These are phyloP conservation scores for Tangara arthus DNA, from an alignment of 2,797 vertebrate genomes.

Conservation along the genomic window DNA sequence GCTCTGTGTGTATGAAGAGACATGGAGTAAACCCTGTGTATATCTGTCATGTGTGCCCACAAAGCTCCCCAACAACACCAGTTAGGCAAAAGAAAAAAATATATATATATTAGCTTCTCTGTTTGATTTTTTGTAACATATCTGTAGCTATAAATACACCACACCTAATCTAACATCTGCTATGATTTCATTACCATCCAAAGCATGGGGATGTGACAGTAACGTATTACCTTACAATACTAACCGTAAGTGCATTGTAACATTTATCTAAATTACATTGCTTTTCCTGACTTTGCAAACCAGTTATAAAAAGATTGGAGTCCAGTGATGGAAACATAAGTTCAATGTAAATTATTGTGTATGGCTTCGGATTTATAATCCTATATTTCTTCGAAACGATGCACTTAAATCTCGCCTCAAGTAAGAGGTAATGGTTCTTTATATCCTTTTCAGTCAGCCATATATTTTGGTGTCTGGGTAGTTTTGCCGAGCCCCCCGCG, in stretches of 20 bases:
- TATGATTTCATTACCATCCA: conserved; percentile 68
- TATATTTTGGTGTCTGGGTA: conserved; percentile 5
- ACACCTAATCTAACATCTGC: conserved; percentile 66
- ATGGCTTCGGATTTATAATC: conserved; percentile 37
- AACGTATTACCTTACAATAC: conserved; percentile 65
- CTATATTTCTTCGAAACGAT: conserved; percentile 55
- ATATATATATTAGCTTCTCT: background rate
- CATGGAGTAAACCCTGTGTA: background rate
- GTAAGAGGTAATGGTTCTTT: conserved; percentile 57
- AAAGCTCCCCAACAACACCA: conserved; percentile 5
- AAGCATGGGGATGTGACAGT: conserved; percentile 67
- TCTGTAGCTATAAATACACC: conserved; percentile 48
- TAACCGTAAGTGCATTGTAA: conserved; percentile 55
- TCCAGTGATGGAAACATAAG: conserved; percentile 56
- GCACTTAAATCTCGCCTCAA: conserved; percentile 60
- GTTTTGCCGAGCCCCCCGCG: background rate
- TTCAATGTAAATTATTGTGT: conserved; percentile 62
- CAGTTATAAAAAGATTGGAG: conserved; percentile 65
- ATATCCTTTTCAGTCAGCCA: conserved; percentile 15
- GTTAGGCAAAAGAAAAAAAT: background rate
- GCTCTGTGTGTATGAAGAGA: background rate
- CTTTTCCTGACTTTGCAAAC: conserved; percentile 70
- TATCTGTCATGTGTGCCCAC: background rate
- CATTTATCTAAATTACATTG: conserved; percentile 74
- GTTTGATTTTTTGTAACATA: conserved; percentile 32